Conservation (phyloP, 2,113 vertebrate species). For the Esox niger region DNA sequence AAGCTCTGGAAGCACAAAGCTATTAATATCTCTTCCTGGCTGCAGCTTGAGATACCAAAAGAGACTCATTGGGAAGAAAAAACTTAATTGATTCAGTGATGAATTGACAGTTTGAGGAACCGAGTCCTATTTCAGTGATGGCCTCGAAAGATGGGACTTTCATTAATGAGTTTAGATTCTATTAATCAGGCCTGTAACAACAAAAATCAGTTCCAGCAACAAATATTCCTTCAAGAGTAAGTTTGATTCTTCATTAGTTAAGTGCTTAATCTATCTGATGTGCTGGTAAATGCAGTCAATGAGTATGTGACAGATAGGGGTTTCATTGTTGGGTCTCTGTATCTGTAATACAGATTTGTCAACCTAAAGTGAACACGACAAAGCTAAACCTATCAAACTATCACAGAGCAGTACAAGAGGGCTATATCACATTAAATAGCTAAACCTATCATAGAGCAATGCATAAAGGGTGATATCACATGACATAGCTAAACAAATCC, state of each 20-base stretch:
- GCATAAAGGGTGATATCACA: too few relatives aligned
- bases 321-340: not conserved
- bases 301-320: not conserved
- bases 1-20: constrained; percentile 26
- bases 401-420: not conserved
- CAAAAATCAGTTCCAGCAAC: constrained; percentile 2
- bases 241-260: constrained; percentile 30
- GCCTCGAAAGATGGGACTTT: constrained; percentile 19
- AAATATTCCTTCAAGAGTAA: too few relatives aligned
- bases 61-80: too few relatives aligned
- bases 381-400: too few relatives aligned
- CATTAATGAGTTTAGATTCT: constrained; percentile 22
- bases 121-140: not conserved
- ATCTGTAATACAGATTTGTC: not conserved
- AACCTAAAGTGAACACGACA: not conserved
- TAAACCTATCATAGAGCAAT: not conserved
- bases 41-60: constrained; percentile 13
- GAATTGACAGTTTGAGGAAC: too few relatives aligned
- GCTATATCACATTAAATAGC: too few relatives aligned
- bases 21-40: constrained; percentile 52
- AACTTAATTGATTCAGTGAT: too few relatives aligned
- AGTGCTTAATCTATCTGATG: not conserved
- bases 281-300: not conserved
- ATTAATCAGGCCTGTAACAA: constrained; percentile 10
- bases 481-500: not conserved